Evolutionary conservation across 2,888 invertebrate species (phyloP).

Genomic region (Caenorhabditis sinica): DNA sequence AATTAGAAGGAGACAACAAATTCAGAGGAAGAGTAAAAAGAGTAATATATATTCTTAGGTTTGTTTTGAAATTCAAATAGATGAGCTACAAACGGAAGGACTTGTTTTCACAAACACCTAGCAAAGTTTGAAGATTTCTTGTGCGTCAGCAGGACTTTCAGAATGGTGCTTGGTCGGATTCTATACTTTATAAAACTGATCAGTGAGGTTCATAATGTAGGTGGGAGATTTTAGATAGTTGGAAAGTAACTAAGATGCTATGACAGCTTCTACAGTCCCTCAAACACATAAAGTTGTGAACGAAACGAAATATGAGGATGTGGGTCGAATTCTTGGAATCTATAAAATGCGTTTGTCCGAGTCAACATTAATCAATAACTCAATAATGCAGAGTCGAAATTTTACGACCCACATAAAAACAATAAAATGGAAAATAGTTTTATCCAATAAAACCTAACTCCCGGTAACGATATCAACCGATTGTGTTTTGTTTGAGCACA

Average conservation of each 20-base stretch:
- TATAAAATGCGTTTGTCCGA: no score
- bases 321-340: no score
- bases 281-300: no score
- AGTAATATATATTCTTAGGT: slow-evolving; percentile 12
- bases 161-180: not conserved
- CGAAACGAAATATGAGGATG: no score
- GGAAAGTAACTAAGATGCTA: no score
- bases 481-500: slow-evolving; percentile 10
- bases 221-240: no score
- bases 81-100: not conserved
- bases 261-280: no score
- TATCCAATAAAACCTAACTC: not conserved
- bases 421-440: not conserved
- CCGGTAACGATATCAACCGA: not conserved
- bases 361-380: not conserved
- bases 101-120: slow-evolving; percentile 6
- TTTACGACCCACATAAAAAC: slow-evolving; percentile 5
- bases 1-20: slow-evolving; percentile 32
- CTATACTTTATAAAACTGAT: not conserved
- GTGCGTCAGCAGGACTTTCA: not conserved
- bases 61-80: slow-evolving; percentile 8
- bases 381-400: not conserved
- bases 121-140: not conserved
- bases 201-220: no score
- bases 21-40: not conserved